Percentiles rank a stretch among this genome's conserved stretches.
phyloP scores from a whole-genome alignment of 2,888 invertebrate species.

The Urechis unicinctus region DNA sequence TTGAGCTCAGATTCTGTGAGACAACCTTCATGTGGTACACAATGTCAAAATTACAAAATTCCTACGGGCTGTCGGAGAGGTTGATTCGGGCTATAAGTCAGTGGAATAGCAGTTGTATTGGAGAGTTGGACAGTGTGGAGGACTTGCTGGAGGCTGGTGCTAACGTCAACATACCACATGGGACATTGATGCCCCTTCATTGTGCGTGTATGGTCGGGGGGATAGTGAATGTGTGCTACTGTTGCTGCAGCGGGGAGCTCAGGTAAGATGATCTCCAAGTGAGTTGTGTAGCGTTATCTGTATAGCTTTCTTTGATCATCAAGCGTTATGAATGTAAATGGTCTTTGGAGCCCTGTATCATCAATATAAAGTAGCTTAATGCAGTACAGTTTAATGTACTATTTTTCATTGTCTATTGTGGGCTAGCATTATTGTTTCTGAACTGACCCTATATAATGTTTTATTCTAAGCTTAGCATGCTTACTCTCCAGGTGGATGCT shows the following conservation, averaged over 20 bases:
- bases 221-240: conserved; percentile 32
- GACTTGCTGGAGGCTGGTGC: conserved; percentile 40
- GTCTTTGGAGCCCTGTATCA: no score
- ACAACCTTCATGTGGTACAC: conserved; percentile 50
- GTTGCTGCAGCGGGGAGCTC: conserved; percentile 39
- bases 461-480: neutral
- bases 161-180: conserved; percentile 45
- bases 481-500: conserved; percentile 44
- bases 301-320: no score
- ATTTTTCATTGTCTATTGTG: no score
- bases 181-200: conserved; percentile 46
- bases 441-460: neutral
- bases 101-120: conserved; percentile 24
- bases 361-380: no score
- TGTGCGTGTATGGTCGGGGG: conserved; percentile 47
- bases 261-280: no score
- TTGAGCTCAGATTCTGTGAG: no score
- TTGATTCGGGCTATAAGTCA: conserved; percentile 43
- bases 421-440: no score
- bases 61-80: conserved; percentile 41
- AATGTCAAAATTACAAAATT: conserved; percentile 41
- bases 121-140: conserved; percentile 30
- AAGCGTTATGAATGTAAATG: no score
- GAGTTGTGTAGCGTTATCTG: no score
- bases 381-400: neutral